These are phyloP conservation scores for Pipra filicauda DNA, from an alignment of 2,113 vertebrate species.

Conservation along the genomic window DNA sequence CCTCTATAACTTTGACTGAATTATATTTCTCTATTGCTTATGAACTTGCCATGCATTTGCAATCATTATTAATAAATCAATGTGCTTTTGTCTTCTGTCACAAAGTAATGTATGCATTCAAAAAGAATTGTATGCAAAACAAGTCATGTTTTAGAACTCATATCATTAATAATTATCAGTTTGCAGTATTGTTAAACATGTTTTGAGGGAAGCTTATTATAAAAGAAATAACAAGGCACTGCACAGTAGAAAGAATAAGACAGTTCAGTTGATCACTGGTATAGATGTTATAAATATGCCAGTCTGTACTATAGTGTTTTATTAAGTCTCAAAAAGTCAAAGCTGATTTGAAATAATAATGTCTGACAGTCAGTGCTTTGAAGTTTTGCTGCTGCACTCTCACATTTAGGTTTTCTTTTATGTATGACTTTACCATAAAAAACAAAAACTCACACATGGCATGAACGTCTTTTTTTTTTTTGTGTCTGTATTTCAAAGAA, in stretches of 20 bases:
- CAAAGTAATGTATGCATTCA: conserved; percentile 34
- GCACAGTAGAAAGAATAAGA: conserved; percentile 35
- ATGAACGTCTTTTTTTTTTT: neutral
- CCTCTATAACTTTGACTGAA: conserved; percentile 50
- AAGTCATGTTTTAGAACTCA: conserved; percentile 47
- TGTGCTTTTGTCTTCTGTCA: conserved; percentile 68
- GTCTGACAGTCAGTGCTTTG: conserved; percentile 70
- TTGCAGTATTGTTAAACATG: conserved; percentile 57
- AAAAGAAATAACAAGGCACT: conserved; percentile 49
- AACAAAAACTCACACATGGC: conserved; percentile 53
- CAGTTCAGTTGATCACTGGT: conserved; percentile 59
- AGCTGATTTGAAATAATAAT: conserved; percentile 74
- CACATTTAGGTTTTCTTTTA: conserved; percentile 72
- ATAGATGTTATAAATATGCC: conserved; percentile 68
- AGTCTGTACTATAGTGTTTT: conserved; percentile 60
- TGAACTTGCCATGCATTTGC: conserved; percentile 64
- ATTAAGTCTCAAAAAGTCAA: conserved; percentile 71
- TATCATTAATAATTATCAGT: conserved; percentile 60
- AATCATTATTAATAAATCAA: conserved; percentile 68
- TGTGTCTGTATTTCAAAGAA: conserved; percentile 61
- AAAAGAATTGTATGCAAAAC: conserved; percentile 66
- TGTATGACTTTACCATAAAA: conserved; percentile 68
- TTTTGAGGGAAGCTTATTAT: conserved; percentile 61
- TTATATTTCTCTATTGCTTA: conserved; percentile 61
- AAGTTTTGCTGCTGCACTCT: conserved; percentile 65